A percentile compares a stretch with the other conserved stretches of the same genome.
These are phyloP conservation scores for Pseudococcus jackbeardsleyi DNA, from an alignment of 2,888 invertebrate genomes.

Conservation along the genomic window DNA sequence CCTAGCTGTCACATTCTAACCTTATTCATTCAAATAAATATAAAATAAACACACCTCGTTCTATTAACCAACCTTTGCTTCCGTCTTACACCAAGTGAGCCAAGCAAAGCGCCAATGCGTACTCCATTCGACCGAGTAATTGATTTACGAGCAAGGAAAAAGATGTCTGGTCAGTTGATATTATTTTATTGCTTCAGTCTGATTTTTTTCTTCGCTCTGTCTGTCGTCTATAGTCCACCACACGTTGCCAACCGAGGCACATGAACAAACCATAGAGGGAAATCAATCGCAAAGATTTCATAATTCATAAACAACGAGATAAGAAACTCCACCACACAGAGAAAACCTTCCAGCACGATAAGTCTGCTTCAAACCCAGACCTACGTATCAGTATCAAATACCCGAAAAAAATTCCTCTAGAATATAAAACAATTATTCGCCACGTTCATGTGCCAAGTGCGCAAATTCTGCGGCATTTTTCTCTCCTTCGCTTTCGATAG, in stretches of 20 bases:
- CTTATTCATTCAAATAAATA: background rate
- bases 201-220: background rate
- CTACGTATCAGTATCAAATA: background rate
- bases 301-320: conserved; percentile 19
- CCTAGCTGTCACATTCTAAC: background rate
- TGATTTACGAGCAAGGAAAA: conserved; percentile 14
- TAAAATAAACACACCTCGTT: background rate
- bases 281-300: background rate
- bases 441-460: background rate
- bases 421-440: background rate
- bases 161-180: conserved; percentile 36
- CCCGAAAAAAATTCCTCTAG: conserved; percentile 8
- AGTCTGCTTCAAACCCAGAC: background rate
- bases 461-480: background rate
- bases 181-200: conserved; percentile 5
- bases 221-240: background rate
- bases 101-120: background rate
- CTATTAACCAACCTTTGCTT: background rate
- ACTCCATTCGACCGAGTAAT: background rate
- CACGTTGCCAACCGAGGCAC: background rate
- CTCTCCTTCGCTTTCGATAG: background rate
- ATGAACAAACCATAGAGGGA: background rate
- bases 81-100: background rate
- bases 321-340: background rate
- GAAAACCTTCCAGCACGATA: background rate